Base-by-base conservation (phyloP, 2,888 invertebrate genomes). In the Lordiphosa andalusiaca region DNA sequence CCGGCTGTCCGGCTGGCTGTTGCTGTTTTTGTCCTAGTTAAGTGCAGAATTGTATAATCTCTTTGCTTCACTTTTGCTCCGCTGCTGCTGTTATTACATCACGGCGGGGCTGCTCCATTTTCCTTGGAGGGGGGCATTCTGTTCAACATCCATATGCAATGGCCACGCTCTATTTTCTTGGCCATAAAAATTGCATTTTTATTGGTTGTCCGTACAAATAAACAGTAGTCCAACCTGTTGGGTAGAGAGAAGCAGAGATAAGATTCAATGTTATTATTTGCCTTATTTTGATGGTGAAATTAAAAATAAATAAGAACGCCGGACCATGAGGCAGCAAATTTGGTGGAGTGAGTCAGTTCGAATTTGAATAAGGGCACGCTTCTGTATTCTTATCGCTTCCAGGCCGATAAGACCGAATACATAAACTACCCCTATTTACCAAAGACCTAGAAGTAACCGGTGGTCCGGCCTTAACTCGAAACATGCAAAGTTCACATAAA, bases 1-100 rank as follows among this genome's bases (percentile, higher is more conserved):
- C n/a, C 52, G 39, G 12, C 55, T 44, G 6, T 67, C 52, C 16
- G 39, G 60, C 21, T 56, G 52, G 36, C n/a, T 38, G 48, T 33
- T 56, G 49, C 23, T 61, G 65, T 47, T 70, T 66, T 65, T 84
- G 84, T 81, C 85, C 82, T 84, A 77, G 82, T 85, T 85, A 59
- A 60, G 47, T 66, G 71, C 77, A 52, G 56, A 81, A 85, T 80
- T 80, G 82, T 84, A 84, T 84, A 78, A 78, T 78, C 53, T 81
- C 21, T 38, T 42, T 69, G 48, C 75, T 83, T 84, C 84, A 83
- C 85, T 77, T 74, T 83, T 80, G 69, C 66, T 85, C 63, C 58
- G 73, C 65, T 76, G 84, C 63, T 56, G 73, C 65, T 84, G 84
- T 71, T 80, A 76, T 76, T 85, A 84, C 62, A 54, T 59, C 80